These are phyloP conservation scores for Lerema accius DNA, from an alignment of 1,140 invertebrate species.

Conservation along the genomic window DNA sequence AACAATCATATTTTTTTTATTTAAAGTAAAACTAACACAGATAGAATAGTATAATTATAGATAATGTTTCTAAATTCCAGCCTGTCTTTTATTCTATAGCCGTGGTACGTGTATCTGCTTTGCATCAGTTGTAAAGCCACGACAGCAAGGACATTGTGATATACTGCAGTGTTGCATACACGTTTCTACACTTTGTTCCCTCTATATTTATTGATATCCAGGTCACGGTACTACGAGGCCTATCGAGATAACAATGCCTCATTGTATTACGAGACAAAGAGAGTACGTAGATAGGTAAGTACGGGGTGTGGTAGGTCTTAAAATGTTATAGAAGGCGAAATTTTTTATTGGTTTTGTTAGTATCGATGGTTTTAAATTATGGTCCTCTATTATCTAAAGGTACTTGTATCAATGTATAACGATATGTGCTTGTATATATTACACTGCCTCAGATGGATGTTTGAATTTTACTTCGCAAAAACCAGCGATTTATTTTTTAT, in stretches of 20 bases:
- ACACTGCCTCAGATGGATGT: no score
- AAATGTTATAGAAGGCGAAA: constrained; percentile 14
- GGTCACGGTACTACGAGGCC: constrained; percentile 30
- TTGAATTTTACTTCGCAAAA: no score
- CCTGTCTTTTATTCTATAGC: constrained; percentile 10
- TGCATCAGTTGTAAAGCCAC: constrained; percentile 24
- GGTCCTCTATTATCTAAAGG: no score
- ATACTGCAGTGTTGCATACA: constrained; percentile 32
- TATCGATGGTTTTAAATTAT: no score
- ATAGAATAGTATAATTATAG: no score
- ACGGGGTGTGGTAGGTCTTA: constrained; percentile 24
- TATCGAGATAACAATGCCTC: constrained; percentile 34
- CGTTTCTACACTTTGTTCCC: constrained; percentile 33
- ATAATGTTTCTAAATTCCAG: background rate
- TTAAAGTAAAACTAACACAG: no score
- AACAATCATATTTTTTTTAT: no score
- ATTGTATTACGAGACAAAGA: constrained; percentile 30
- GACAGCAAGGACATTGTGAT: constrained; percentile 28
- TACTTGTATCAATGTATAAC: no score
- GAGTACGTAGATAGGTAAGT: constrained; percentile 22
- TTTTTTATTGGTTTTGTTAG: background rate
- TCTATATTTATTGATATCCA: constrained; percentile 35
- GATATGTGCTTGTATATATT: no score
- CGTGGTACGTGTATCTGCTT: constrained; percentile 5
- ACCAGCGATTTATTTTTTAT: no score